Conservation (phyloP, 2,888 invertebrate species). For the Drosophila mimica region DNA sequence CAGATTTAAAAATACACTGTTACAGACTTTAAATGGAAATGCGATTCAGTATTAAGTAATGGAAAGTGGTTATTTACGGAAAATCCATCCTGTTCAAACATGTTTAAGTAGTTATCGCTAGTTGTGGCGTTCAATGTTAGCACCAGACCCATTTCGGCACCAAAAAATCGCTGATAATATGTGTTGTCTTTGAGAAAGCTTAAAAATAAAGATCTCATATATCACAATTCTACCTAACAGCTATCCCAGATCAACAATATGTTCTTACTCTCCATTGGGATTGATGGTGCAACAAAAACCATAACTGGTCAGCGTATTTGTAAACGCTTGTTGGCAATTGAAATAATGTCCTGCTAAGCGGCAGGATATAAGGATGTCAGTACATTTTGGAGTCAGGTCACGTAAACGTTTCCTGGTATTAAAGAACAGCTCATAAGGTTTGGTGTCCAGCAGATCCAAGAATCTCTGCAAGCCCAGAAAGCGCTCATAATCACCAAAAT, state of each 20-base stretch:
- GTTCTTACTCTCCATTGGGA: constrained; percentile 51
- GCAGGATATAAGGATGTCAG: constrained; percentile 82
- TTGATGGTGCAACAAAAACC: constrained; percentile 86
- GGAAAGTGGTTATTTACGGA: constrained; percentile 83
- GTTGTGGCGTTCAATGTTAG: constrained; percentile 86
- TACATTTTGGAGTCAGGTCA: constrained; percentile 83
- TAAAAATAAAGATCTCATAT: fast-evolving
- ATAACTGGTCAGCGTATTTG: constrained; percentile 81
- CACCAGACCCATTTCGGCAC: constrained; percentile 86
- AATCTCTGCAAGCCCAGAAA: constrained; percentile 78
- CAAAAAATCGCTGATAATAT: constrained; percentile 59
- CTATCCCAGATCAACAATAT: neutral
- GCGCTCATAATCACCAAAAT: constrained; percentile 59
- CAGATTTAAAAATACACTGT: neutral
- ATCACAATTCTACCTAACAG: neutral
- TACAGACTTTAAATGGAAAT: neutral
- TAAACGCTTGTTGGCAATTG: constrained; percentile 77
- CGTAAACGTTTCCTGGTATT: constrained; percentile 71
- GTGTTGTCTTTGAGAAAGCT: constrained; percentile 51
- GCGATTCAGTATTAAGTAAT: neutral
- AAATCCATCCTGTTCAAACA: constrained; percentile 86
- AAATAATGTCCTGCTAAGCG: constrained; percentile 63
- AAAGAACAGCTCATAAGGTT: constrained; percentile 74
- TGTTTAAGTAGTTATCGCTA: constrained; percentile 87
- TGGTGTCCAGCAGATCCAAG: constrained; percentile 74